These are phyloP conservation scores for Haemorhous mexicanus DNA, from an alignment of 2,113 vertebrate species.

Conservation along the genomic window DNA sequence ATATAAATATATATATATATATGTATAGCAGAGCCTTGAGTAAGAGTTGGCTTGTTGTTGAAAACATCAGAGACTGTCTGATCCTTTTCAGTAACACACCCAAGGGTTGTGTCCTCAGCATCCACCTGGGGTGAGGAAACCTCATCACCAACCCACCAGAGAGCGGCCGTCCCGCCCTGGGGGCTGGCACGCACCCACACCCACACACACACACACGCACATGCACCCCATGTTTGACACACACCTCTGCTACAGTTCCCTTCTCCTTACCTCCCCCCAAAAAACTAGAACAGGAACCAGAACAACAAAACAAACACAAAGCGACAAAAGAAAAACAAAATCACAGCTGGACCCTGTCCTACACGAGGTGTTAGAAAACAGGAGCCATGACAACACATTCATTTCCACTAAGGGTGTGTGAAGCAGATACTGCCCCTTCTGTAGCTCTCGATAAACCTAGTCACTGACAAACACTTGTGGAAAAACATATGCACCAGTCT, in stretches of 20 bases:
- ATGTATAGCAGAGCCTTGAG: slow-evolving; percentile 51
- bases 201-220: not conserved
- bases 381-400: slow-evolving; percentile 62
- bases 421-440: slow-evolving; percentile 63
- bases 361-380: slow-evolving; percentile 52
- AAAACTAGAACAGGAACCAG: slow-evolving; percentile 20
- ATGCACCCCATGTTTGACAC: not conserved
- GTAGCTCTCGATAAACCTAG: slow-evolving; percentile 54
- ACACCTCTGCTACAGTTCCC: slow-evolving; percentile 47
- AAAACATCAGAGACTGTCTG: slow-evolving; percentile 59
- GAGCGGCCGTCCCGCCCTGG: not conserved
- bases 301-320: not conserved
- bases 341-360: slow-evolving; percentile 57
- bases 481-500: slow-evolving; percentile 81
- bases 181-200: not conserved
- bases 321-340: not conserved
- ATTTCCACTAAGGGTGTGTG: slow-evolving; percentile 54
- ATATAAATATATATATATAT: slow-evolving; percentile 34
- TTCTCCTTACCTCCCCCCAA: not conserved
- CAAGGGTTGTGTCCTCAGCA: slow-evolving; percentile 26
- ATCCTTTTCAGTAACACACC: slow-evolving; percentile 14
- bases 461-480: slow-evolving; percentile 68
- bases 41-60: slow-evolving; percentile 74
- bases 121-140: slow-evolving; percentile 24
- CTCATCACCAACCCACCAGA: not conserved